A percentile compares a stretch with the other conserved stretches of the same genome.
Conservation (phyloP, 2,888 invertebrate genomes). For the Macrophya alboannulata region DNA sequence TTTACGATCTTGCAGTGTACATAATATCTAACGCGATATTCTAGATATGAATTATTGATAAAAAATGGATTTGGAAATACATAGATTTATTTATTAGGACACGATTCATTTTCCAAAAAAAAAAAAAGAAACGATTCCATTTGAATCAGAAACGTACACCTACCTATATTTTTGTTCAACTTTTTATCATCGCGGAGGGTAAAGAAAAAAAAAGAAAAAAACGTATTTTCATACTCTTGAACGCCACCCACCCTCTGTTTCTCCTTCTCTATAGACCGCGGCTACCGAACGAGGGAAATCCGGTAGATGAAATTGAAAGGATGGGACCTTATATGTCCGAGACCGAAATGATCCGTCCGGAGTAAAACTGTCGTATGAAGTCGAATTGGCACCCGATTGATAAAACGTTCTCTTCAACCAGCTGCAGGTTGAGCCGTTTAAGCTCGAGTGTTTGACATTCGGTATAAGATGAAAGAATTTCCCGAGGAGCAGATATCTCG, state of each 20-base stretch:
- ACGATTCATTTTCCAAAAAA: too few relatives aligned
- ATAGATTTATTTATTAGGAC: too few relatives aligned
- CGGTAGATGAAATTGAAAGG: constrained; percentile 1
- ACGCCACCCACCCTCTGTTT: background rate
- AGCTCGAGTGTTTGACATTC: background rate
- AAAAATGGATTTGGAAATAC: too few relatives aligned
- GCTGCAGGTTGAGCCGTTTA: background rate
- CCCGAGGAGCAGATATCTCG: too few relatives aligned
- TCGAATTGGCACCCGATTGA: constrained; percentile 29
- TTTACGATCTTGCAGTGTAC: too few relatives aligned
- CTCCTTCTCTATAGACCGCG: background rate
- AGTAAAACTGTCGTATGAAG: constrained; percentile 26
- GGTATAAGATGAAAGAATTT: background rate
- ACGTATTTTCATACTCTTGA: background rate
- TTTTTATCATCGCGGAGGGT: background rate
- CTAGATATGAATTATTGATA: too few relatives aligned
- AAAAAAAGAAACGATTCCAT: too few relatives aligned
- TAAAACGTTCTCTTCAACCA: background rate
- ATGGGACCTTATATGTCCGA: background rate
- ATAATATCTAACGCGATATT: too few relatives aligned
- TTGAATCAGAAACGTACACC: too few relatives aligned
- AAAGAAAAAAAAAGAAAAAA: background rate
- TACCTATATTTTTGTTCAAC: too few relatives aligned
- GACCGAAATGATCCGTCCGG: constrained; percentile 32
- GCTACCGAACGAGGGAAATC: constrained; percentile 23